Conservation (phyloP, 92 coral and sea anemone species). For the Epizoanthus scotinus region DNA sequence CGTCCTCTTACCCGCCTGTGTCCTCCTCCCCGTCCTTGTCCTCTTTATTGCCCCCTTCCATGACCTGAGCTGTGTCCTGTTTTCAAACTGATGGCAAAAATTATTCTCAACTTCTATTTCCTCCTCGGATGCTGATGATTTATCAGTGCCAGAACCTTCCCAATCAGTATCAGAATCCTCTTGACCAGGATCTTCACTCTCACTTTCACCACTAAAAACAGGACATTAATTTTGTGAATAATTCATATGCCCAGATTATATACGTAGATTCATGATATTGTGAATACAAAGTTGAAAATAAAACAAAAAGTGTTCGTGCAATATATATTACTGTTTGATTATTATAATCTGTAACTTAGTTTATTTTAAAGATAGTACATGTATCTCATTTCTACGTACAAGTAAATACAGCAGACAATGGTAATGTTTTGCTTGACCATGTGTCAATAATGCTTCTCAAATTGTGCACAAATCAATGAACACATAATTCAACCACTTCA, state of each 20-base stretch:
- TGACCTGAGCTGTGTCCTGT: neutral
- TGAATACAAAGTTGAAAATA: neutral
- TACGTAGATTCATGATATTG: conserved; percentile 7
- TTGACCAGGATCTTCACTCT: conserved; percentile 18
- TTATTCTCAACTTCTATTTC: conserved; percentile 13
- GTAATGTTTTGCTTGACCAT: neutral
- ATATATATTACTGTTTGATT: conserved; percentile 15
- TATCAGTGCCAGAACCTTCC: neutral
- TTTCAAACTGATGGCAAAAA: conserved; percentile 2
- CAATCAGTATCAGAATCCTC: conserved; percentile 3
- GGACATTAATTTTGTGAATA: neutral
- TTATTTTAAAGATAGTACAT: conserved; percentile 2
- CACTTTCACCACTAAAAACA: conserved; percentile 29
- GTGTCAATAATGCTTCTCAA: neutral
- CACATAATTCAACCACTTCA: no score
- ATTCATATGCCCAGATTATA: neutral
- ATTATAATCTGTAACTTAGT: conserved; percentile 17
- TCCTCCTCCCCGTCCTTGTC: no score
- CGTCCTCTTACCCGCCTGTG: neutral
- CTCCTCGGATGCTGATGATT: conserved; percentile 12
- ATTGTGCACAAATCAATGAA: conserved; percentile 2
- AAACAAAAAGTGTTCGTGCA: no score
- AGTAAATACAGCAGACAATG: neutral
- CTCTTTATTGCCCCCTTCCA: conserved; percentile 33
- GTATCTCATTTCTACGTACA: conserved; percentile 24